Evolutionary conservation across 2,797 vertebrate species (phyloP).

Genomic region (Coracias cyanogaster): DNA sequence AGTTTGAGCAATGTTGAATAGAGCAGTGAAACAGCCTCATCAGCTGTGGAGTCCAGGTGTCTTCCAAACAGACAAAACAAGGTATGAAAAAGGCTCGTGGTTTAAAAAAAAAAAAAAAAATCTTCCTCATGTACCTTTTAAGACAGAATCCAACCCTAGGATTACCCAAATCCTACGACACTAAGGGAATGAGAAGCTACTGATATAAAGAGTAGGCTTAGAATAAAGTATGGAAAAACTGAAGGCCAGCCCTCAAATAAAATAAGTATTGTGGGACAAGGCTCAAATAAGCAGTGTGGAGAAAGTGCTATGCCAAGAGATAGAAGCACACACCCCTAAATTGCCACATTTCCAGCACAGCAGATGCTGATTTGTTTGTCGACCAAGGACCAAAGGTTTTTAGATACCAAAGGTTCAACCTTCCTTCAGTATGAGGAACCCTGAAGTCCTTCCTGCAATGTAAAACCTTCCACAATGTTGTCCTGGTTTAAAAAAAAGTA

Average conservation of each 20-base stretch:
- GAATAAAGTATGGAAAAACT: no score
- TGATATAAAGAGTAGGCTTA: not conserved
- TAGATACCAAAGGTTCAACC: not conserved
- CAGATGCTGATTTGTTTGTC: not conserved
- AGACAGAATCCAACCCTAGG: not conserved
- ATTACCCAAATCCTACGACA: not conserved
- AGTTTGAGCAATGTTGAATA: not conserved
- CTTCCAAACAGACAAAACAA: not conserved
- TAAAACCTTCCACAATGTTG: not conserved
- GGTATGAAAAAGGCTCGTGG: not conserved
- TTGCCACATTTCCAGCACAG: fast-evolving
- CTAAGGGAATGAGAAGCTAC: not conserved
- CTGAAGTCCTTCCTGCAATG: not conserved
- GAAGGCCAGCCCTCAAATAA: not conserved
- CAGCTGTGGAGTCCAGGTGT: not conserved
- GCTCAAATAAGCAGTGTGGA: not conserved
- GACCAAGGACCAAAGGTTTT: not conserved
- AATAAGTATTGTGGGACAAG: not conserved
- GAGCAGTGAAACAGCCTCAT: not conserved
- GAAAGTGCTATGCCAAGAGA: not conserved
- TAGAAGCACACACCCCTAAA: not conserved
- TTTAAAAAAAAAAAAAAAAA: not conserved
- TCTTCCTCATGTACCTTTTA: fast-evolving
- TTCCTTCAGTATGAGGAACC: not conserved
- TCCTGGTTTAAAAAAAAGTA: no score